A percentile compares a stretch with the other conserved stretches of the same genome.
phyloP scores from a whole-genome alignment of 2,113 vertebrate species.

The Anoura caudifer region DNA sequence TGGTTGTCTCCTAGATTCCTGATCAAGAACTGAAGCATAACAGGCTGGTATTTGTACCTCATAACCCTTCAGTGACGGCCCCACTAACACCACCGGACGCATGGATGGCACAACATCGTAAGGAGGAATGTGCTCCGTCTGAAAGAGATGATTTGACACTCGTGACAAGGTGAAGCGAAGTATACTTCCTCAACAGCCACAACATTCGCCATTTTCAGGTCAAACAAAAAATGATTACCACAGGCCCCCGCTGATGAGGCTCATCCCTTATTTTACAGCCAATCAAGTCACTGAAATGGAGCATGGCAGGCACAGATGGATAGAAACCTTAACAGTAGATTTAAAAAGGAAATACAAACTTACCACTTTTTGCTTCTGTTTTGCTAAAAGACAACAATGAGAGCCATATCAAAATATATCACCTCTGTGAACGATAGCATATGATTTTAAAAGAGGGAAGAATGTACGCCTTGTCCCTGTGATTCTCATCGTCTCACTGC shows the following conservation, averaged over 20 bases:
- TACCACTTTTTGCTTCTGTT: conserved; percentile 99
- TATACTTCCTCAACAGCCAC: neutral
- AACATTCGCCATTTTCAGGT: neutral
- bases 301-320: conserved; percentile 4
- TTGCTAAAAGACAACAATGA: conserved; percentile 88
- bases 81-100: conserved; percentile 97
- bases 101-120: conserved; percentile 99
- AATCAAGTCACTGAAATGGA: conserved; percentile 37
- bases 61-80: conserved; percentile 97
- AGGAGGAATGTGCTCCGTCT: conserved; percentile 97
- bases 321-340: conserved; percentile 41
- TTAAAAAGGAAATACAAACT: conserved; percentile 84
- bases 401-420: conserved; percentile 76
- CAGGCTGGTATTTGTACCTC: conserved; percentile 85
- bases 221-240: neutral
- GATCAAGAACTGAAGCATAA: neutral
- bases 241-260: conserved; percentile 31
- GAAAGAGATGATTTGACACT: conserved; percentile 58
- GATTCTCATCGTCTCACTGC: neutral
- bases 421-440: conserved; percentile 5
- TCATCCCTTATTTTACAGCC: neutral
- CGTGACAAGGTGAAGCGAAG: neutral
- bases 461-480: neutral
- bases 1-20: neutral
- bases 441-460: conserved; percentile 53